Conservation (phyloP, 2,113 vertebrate genomes). For the Oncorhynchus clarkii region DNA sequence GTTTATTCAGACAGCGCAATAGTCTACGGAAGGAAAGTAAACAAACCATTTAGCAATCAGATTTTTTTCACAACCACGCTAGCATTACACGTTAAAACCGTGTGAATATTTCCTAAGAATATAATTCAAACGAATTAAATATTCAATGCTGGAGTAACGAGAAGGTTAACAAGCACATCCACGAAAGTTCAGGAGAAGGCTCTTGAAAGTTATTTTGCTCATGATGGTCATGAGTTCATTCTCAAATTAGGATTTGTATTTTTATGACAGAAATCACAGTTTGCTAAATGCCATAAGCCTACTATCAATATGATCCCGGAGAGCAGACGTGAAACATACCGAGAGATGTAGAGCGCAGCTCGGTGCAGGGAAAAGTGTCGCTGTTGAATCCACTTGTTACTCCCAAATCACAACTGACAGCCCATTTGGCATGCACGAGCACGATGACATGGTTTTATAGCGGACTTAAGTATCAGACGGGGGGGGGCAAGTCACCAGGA, state of each 20-base stretch:
- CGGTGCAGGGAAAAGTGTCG: slow-evolving; percentile 36
- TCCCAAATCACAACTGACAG: slow-evolving; percentile 63
- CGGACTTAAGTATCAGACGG: slow-evolving; percentile 32
- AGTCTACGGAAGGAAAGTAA: slow-evolving; percentile 13
- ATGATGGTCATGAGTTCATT: background rate
- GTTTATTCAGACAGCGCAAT: slow-evolving; percentile 10
- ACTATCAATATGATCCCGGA: no score
- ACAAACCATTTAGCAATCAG: background rate
- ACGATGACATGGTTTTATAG: slow-evolving; percentile 78
- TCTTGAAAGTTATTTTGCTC: background rate
- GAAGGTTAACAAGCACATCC: no score
- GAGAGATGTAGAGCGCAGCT: slow-evolving; percentile 30
- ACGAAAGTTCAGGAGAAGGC: no score
- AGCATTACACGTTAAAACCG: no score
- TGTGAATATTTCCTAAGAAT: no score
- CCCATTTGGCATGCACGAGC: slow-evolving; percentile 71
- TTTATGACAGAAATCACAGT: background rate
- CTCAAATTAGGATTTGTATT: background rate
- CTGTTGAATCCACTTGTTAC: slow-evolving; percentile 67
- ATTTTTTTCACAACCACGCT: background rate
- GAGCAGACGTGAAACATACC: slow-evolving; percentile 55
- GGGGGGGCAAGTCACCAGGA: slow-evolving; percentile 68
- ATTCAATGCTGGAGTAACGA: no score
- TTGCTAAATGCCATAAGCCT: no score
- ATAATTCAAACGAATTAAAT: no score